Evolutionary conservation across 2,113 vertebrate species (phyloP).

Genomic region (Erpornis zantholeuca): DNA sequence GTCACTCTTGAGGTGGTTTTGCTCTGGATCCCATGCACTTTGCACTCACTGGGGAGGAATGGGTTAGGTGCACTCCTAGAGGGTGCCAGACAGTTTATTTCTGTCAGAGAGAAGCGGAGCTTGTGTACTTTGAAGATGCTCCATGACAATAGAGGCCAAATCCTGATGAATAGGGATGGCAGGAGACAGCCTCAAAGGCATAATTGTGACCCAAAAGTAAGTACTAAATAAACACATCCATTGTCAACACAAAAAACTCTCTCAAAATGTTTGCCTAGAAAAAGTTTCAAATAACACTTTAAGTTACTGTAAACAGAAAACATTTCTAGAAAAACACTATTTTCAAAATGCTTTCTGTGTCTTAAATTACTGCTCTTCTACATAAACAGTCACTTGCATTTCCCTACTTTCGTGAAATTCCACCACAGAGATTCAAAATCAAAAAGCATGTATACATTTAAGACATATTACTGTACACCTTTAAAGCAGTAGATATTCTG

Average conservation of each 20-base stretch:
- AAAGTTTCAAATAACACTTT: not conserved
- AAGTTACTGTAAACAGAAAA: slow-evolving; percentile 9
- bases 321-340: not conserved
- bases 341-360: not conserved
- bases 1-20: not conserved
- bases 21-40: not conserved
- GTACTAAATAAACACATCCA: not conserved
- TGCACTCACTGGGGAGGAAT: not conserved
- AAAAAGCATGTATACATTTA: not conserved
- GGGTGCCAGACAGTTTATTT: not conserved
- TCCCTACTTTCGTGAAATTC: not conserved
- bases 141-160: not conserved
- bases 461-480: not conserved
- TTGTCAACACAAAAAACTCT: not conserved
- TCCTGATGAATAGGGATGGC: not conserved
- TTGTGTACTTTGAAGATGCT: not conserved
- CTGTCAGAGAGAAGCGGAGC: not conserved
- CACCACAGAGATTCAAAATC: not conserved
- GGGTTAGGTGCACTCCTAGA: not conserved
- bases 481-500: not conserved
- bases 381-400: not conserved
- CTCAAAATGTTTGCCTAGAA: not conserved
- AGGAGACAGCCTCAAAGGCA: not conserved
- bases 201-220: not conserved
- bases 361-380: slow-evolving; percentile 1